These are phyloP conservation scores for Cylas formicarius DNA, from an alignment of 1,140 invertebrate genomes.

Conservation along the genomic window DNA sequence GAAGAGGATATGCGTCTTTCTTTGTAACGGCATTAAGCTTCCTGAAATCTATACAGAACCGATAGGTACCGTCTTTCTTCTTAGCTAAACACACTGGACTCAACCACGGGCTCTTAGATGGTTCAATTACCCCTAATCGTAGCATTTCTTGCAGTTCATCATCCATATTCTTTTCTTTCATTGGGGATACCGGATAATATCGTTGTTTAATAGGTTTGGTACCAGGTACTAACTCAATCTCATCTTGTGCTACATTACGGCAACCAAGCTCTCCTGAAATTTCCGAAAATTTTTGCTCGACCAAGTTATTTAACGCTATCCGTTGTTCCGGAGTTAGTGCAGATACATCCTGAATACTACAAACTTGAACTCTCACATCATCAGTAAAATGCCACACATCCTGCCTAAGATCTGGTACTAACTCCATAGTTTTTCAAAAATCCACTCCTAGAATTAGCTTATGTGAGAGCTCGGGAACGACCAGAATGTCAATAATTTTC, in stretches of 20 bases:
- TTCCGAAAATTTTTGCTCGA: slow-evolving; percentile 5
- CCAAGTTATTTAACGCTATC: background rate
- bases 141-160: slow-evolving; percentile 1
- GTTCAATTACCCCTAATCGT: background rate
- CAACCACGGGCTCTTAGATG: background rate
- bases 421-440: slow-evolving; percentile 20
- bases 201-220: slow-evolving; percentile 5
- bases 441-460: slow-evolving; percentile 16
- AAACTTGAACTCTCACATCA: background rate
- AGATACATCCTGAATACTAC: background rate
- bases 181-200: background rate
- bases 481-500: slow-evolving; percentile 6
- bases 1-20: slow-evolving; percentile 41
- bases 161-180: slow-evolving; percentile 4
- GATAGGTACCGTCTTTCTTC: background rate
- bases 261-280: too few species aligned
- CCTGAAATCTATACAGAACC: slow-evolving; percentile 40
- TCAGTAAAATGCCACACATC: slow-evolving; percentile 7
- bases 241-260: background rate
- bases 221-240: slow-evolving; percentile 1
- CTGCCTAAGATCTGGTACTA: slow-evolving; percentile 12
- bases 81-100: background rate
- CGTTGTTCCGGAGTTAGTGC: background rate
- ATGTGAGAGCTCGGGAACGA: slow-evolving; percentile 10
- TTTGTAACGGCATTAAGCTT: slow-evolving; percentile 34